Conservation (phyloP, 1,140 invertebrate genomes). For the Dufourea novaeangliae region DNA sequence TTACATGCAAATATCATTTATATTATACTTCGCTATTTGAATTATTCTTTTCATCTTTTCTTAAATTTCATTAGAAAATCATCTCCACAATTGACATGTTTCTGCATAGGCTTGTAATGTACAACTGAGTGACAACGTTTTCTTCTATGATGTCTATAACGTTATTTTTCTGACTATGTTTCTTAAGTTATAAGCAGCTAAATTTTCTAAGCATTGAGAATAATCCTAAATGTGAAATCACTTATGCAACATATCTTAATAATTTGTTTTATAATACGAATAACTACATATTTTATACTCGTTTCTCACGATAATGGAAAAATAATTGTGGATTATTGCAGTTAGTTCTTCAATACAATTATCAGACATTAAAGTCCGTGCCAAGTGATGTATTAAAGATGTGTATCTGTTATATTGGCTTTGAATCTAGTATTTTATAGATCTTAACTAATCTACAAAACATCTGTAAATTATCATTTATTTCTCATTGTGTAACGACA, state of each 20-base stretch:
- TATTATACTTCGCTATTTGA: conserved; percentile 43
- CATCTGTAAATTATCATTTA: conserved; percentile 40
- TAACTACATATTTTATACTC: conserved; percentile 35
- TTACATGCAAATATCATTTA: conserved; percentile 46
- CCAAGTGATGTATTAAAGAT: conserved; percentile 71
- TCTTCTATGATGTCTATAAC: neutral
- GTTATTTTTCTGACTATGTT: too few relatives aligned
- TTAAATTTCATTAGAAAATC: neutral
- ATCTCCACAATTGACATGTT: conserved; percentile 1
- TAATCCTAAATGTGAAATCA: neutral
- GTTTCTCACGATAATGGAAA: conserved; percentile 7
- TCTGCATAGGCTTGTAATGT: neutral
- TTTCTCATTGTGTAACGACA: neutral
- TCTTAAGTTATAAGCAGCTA: neutral
- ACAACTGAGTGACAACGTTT: neutral
- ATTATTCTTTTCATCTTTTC: conserved; percentile 19
- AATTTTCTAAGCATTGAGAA: neutral
- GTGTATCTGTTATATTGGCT: neutral
- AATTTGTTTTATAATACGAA: conserved; percentile 26
- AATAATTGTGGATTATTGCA: conserved; percentile 9
- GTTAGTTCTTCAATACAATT: conserved; percentile 33
- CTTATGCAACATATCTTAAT: conserved; percentile 26
- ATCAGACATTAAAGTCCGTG: conserved; percentile 60
- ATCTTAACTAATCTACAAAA: conserved; percentile 11
- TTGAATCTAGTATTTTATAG: neutral